These are phyloP conservation scores for Venustoraphidia nigricollis DNA, from an alignment of 2,888 invertebrate species.

Conservation along the genomic window DNA sequence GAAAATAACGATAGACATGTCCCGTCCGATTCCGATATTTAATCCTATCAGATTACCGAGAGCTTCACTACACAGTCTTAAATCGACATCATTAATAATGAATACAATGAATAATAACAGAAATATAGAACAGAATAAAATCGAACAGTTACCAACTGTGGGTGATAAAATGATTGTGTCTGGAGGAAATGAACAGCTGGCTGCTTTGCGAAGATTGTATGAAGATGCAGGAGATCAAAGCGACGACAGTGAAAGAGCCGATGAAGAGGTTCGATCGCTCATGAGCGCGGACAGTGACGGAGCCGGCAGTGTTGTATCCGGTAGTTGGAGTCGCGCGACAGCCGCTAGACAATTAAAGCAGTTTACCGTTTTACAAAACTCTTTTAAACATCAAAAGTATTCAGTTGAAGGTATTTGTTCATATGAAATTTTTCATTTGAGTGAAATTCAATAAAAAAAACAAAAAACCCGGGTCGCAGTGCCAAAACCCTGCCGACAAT, in stretches of 20 bases:
- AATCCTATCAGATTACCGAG: conserved; percentile 14
- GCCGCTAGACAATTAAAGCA: conserved; percentile 12
- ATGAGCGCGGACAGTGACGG: conserved; percentile 25
- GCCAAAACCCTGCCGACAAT: too few species aligned
- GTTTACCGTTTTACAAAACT: conserved; percentile 1
- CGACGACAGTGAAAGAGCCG: conserved; percentile 33
- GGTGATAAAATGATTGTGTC: conserved; percentile 7
- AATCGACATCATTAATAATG: conserved; percentile 29
- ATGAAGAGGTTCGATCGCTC: conserved; percentile 42
- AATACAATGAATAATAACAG: conserved; percentile 21
- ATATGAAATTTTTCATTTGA: too few species aligned
- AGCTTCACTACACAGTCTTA: conserved; percentile 23
- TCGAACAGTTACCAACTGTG: conserved; percentile 6
- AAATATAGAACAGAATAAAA: conserved; percentile 13
- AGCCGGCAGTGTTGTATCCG: conserved; percentile 28
- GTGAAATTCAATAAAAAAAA: too few species aligned
- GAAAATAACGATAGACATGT: conserved; percentile 10
- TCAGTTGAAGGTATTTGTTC: too few species aligned
- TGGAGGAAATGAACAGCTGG: conserved; percentile 19
- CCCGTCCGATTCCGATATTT: background rate
- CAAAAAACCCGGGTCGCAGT: too few species aligned
- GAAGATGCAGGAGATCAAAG: conserved; percentile 27
- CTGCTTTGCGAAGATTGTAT: conserved; percentile 27
- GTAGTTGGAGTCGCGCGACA: conserved; percentile 34
- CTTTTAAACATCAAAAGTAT: too few species aligned